Conservation (phyloP, 2,888 invertebrate species). For the Atethmia centrago region DNA sequence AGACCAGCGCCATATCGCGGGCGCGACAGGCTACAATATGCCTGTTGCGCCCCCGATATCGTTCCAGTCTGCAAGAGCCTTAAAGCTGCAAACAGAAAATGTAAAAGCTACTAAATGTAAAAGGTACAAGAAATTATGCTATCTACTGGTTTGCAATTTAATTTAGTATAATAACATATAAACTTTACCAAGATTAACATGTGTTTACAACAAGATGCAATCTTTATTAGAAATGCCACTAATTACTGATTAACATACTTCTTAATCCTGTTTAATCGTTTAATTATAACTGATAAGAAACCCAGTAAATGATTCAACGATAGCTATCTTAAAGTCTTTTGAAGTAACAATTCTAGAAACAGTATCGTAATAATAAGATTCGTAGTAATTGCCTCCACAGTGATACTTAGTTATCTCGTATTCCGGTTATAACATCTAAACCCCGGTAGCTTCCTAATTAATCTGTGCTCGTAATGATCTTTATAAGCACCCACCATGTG, state of each 20-base stretch:
- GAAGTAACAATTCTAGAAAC: conserved; percentile 62
- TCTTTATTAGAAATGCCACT: conserved; percentile 39
- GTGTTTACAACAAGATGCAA: conserved; percentile 29
- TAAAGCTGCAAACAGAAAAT: neutral
- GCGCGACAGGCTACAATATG: too few relatives aligned
- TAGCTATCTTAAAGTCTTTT: conserved; percentile 52
- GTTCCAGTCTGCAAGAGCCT: too few relatives aligned
- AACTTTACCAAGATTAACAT: conserved; percentile 10
- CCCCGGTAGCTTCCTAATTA: conserved; percentile 82
- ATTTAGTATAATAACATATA: neutral
- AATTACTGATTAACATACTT: conserved; percentile 33
- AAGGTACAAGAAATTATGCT: neutral
- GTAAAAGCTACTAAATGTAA: neutral
- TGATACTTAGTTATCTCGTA: conserved; percentile 72
- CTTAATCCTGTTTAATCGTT: conserved; percentile 36
- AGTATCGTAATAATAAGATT: conserved; percentile 62
- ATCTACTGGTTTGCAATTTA: neutral
- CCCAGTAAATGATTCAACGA: conserved; percentile 31
- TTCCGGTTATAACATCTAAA: conserved; percentile 75
- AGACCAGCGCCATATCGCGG: too few relatives aligned
- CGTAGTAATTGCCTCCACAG: conserved; percentile 68
- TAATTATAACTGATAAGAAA: conserved; percentile 40
- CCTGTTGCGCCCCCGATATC: too few relatives aligned
- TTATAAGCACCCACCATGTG: conserved; percentile 80
- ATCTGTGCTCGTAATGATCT: conserved; percentile 80